A percentile compares a stretch with the other conserved stretches of the same genome.
Evolutionary conservation across 2,797 vertebrate species (phyloP).

Genomic region (Coluber constrictor): DNA sequence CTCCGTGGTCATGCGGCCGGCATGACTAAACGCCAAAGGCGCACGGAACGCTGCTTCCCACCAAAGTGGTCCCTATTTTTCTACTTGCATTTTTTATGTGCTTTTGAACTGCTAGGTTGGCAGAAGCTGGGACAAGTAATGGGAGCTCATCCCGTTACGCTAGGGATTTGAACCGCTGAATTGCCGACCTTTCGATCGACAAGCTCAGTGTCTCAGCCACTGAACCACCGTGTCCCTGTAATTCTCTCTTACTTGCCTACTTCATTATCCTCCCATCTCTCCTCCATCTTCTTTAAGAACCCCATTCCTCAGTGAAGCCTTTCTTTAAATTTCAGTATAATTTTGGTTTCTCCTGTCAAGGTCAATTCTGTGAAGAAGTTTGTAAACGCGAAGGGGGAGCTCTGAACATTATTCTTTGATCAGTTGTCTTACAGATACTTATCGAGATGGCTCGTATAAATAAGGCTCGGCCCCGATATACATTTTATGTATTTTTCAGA

Average conservation of each 20-base stretch:
- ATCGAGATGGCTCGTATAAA: background rate
- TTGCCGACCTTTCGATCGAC: too few relatives aligned
- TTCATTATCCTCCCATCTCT: background rate
- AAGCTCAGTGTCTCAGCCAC: too few relatives aligned
- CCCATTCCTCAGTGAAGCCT: background rate
- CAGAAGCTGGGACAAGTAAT: too few relatives aligned
- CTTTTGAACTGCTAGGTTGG: too few relatives aligned
- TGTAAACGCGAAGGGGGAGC: background rate
- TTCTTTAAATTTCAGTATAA: background rate
- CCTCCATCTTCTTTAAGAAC: background rate
- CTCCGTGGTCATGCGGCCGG: too few relatives aligned
- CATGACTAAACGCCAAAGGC: too few relatives aligned
- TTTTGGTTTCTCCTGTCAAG: slow-evolving; percentile 6
- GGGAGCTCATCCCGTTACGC: too few relatives aligned
- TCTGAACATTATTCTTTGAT: background rate
- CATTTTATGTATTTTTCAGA: background rate
- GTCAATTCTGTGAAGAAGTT: background rate
- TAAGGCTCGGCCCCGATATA: background rate
- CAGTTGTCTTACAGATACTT: background rate
- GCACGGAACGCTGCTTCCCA: too few relatives aligned
- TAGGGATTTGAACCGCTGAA: too few relatives aligned
- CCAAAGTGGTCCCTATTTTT: too few relatives aligned
- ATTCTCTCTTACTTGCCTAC: background rate
- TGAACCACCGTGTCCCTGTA: too few relatives aligned
- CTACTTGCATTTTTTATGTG: too few relatives aligned